Base-by-base conservation (phyloP, 2,888 invertebrate genomes). In the Strigamia crassipes region DNA sequence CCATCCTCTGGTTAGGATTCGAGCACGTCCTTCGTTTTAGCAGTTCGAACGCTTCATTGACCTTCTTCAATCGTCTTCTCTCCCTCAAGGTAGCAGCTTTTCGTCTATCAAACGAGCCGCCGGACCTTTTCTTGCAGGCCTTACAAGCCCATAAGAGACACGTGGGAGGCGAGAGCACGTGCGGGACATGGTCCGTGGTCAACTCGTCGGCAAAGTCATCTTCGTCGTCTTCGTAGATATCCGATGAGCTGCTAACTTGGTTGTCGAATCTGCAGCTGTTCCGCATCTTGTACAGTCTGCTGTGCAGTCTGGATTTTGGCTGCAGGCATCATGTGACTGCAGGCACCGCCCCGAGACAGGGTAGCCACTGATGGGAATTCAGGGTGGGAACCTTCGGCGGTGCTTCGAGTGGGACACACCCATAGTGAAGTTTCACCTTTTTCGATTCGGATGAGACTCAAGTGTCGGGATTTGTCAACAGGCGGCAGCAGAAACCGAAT, bases 11-110 rank as follows among this genome's bases (percentile, higher is more conserved):
- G 86, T 96, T 97, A 0, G 98, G 98, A 89, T 96, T 96, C 82
- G 96, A 94, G 86, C 97, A 94, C 0, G 99, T 97, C 82, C 98
- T 90, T 86, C 95, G 91, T 86, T 99, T 95, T 56, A 99, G 89
- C 83, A 96, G 92, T 89, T 99, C 99, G 88, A 99, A 99, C 0
- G 99, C 99, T 88, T 99, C 99, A 88, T 99, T 99, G 83, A 97
- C 97, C 92, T 99, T 98, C 87, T 97, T 90, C 81, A 99, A 91
- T 83, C 99, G 90, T 85, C 98, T 90, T 84, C 99, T 90, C 88
- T 99, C 99, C 4, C 99, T 90, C 88, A 99, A 90, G 1, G 99
- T 99, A 0, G 99, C 99, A 8, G 99, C 99, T 91, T 97, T 97
- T 86, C 99, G 91, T 82, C 99, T 90, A 89, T 99, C 99, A 10